Evolutionary conservation across 2,888 invertebrate genomes (phyloP).

Genomic region (Syrista parreyssii): DNA sequence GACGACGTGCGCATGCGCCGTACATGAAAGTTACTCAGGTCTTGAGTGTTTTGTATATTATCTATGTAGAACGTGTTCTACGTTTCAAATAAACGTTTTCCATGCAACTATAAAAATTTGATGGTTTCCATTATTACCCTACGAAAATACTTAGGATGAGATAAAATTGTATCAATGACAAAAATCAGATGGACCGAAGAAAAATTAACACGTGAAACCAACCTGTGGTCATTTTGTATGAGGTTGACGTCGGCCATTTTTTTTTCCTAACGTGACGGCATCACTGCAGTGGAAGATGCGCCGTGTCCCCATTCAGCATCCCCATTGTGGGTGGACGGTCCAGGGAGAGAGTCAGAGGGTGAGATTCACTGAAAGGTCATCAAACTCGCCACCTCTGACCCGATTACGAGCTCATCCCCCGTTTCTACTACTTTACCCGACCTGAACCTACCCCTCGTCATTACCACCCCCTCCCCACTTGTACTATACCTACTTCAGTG

Average conservation of each 20-base stretch:
- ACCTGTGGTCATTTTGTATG: background rate
- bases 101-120: conserved; percentile 35
- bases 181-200: background rate
- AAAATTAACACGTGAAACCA: background rate
- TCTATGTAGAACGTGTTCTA: conserved; percentile 54
- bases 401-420: conserved; percentile 36
- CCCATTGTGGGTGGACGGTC: conserved; percentile 7
- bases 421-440: background rate
- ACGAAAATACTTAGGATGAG: background rate
- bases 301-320: conserved; percentile 28
- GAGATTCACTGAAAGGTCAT: conserved; percentile 28
- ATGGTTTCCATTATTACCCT: background rate
- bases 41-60: conserved; percentile 57
- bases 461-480: background rate
- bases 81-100: conserved; percentile 62
- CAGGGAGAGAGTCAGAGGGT: conserved; percentile 1
- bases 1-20: conserved; percentile 14
- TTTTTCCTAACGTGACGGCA: background rate
- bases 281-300: conserved; percentile 9
- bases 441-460: background rate
- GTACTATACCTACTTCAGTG: background rate
- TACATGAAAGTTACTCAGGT: conserved; percentile 38
- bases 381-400: conserved; percentile 48
- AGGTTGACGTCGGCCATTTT: background rate
- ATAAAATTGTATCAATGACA: background rate